Evolutionary conservation across 30 jellyfish, hydroid and myxozoan species (phyloP).

Genomic region (Sanderia malayensis): DNA sequence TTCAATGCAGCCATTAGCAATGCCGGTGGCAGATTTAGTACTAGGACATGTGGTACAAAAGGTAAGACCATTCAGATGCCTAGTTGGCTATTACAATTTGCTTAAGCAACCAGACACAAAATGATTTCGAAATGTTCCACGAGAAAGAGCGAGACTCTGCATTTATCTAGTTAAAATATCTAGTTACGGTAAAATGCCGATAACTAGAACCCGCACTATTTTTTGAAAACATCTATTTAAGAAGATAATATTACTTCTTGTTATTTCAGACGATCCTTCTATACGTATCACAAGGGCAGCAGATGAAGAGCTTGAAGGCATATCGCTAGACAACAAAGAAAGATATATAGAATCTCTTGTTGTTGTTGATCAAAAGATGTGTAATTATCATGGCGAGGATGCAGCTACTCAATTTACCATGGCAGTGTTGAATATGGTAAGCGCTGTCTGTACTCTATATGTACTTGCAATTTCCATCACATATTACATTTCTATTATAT

Average conservation of each 20-base stretch:
- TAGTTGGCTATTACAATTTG: too few relatives aligned
- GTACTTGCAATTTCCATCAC: too few relatives aligned
- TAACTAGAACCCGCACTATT: too few relatives aligned
- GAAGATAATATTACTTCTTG: too few relatives aligned
- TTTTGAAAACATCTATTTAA: too few relatives aligned
- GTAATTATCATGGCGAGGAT: constrained; percentile 97
- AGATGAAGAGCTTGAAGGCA: constrained; percentile 52
- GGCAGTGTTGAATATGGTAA: constrained; percentile 88
- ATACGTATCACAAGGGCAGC: constrained; percentile 57
- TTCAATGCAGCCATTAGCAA: neutral
- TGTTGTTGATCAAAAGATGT: constrained; percentile 96
- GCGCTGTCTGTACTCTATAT: constrained; percentile 1
- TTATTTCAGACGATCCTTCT: constrained; percentile 58
- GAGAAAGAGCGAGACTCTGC: too few relatives aligned
- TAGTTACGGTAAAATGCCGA: too few relatives aligned
- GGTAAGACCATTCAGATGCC: too few relatives aligned
- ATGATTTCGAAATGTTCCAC: too few relatives aligned
- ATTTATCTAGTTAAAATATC: too few relatives aligned
- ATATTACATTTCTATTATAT: too few relatives aligned
- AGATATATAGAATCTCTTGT: constrained; percentile 86
- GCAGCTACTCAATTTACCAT: constrained; percentile 97
- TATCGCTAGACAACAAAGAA: constrained; percentile 61
- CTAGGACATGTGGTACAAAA: constrained; percentile 83
- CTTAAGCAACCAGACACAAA: too few relatives aligned
- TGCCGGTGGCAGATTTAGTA: neutral